Conservation (phyloP, 2,797 vertebrate species). For the Pempheris klunzingeri region DNA sequence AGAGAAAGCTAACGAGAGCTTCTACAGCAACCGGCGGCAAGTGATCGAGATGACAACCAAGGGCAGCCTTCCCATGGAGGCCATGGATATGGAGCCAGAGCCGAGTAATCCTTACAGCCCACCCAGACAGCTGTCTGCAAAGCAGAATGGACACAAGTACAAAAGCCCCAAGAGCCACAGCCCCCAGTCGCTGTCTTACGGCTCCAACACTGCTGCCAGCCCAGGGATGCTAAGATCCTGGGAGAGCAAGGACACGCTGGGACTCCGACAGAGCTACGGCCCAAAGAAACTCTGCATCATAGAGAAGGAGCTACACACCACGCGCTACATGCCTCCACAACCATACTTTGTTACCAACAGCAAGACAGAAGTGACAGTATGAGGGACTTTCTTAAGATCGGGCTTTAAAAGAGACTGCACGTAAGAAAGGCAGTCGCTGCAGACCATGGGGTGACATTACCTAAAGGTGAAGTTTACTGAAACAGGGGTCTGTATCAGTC, state of each 20-base stretch:
- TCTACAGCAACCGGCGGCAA: slow-evolving; percentile 92
- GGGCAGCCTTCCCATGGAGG: slow-evolving; percentile 92
- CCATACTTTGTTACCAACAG: slow-evolving; percentile 99
- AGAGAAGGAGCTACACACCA: slow-evolving; percentile 90
- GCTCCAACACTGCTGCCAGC: slow-evolving; percentile 77
- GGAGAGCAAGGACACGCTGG: slow-evolving; percentile 90
- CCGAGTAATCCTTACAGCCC: slow-evolving; percentile 91
- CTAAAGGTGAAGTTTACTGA: slow-evolving; percentile 22
- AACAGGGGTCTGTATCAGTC: slow-evolving; percentile 16
- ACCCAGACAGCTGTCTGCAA: slow-evolving; percentile 82
- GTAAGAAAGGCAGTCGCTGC: slow-evolving; percentile 29
- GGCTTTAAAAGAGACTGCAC: slow-evolving; percentile 36
- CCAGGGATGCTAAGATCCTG: slow-evolving; percentile 86
- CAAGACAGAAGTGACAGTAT: slow-evolving; percentile 99
- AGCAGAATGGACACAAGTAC: slow-evolving; percentile 91
- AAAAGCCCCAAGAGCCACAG: slow-evolving; percentile 85
- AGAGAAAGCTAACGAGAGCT: slow-evolving; percentile 94
- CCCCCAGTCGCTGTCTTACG: slow-evolving; percentile 89
- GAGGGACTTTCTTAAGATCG: slow-evolving; percentile 46
- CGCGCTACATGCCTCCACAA: slow-evolving; percentile 91
- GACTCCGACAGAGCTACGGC: slow-evolving; percentile 87
- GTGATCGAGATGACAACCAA: slow-evolving; percentile 91
- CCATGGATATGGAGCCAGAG: slow-evolving; percentile 88
- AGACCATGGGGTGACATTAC: slow-evolving; percentile 28
- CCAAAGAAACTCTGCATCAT: slow-evolving; percentile 89